Percentiles rank a stretch among this genome's conserved stretches.
phyloP scores from a whole-genome alignment of 2,888 invertebrate genomes.

The Aricia artaxerxes region DNA sequence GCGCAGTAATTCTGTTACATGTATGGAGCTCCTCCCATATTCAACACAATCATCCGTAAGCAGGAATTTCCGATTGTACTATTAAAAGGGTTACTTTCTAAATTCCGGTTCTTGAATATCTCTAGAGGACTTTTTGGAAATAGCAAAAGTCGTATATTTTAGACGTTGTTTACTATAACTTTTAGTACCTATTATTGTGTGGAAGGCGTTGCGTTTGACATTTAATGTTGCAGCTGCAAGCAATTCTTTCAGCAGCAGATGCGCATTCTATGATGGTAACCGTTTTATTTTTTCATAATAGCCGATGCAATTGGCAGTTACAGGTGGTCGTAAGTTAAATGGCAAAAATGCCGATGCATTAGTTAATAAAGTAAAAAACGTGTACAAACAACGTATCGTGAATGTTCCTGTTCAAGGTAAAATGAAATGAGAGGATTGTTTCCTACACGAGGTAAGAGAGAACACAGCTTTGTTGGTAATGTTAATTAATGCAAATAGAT shows the following conservation, averaged over 20 bases:
- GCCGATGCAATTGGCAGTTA: slow-evolving; percentile 32
- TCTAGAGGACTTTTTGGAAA: not conserved
- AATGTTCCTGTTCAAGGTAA: not conserved
- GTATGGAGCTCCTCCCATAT: slow-evolving; percentile 10
- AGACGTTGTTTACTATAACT: not conserved
- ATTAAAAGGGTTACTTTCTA: not conserved
- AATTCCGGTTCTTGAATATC: not conserved
- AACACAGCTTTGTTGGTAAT: slow-evolving; percentile 4
- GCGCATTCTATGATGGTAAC: slow-evolving; percentile 52
- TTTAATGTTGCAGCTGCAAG: slow-evolving; percentile 73
- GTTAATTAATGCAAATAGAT: slow-evolving; percentile 8
- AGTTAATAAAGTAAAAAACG: slow-evolving; percentile 7
- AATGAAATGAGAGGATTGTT: not conserved
- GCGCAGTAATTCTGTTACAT: slow-evolving; percentile 13
- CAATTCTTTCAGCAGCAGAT: slow-evolving; percentile 65
- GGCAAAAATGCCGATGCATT: slow-evolving; percentile 31
- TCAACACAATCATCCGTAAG: not conserved
- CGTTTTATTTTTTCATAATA: slow-evolving; percentile 50
- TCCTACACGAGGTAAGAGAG: not conserved
- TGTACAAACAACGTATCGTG: not conserved
- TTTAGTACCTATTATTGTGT: not conserved
- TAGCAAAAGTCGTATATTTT: not conserved
- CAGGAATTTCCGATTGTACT: slow-evolving; percentile 5
- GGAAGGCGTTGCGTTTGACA: slow-evolving; percentile 56
- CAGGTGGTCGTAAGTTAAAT: slow-evolving; percentile 30